Conservation (phyloP, 2,888 invertebrate genomes). For the Amiota communis region DNA sequence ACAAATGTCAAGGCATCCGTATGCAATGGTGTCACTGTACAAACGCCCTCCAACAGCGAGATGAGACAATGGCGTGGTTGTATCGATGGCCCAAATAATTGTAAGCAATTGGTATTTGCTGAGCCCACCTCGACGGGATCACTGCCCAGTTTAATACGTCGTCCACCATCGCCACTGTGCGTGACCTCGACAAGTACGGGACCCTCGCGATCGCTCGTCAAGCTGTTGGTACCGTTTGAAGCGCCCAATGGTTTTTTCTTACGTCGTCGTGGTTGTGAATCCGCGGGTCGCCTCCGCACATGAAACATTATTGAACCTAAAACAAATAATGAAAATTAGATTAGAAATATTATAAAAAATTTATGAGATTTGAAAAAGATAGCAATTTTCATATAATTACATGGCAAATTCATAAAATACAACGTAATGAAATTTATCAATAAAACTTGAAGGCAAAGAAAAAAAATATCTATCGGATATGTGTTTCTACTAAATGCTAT, state of each 20-base stretch:
- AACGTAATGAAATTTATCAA: not conserved
- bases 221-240: constrained; percentile 74
- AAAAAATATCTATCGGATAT: constrained; percentile 7
- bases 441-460: not conserved
- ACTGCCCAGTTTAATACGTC: constrained; percentile 77
- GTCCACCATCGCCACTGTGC: constrained; percentile 76
- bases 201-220: constrained; percentile 79
- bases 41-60: constrained; percentile 92
- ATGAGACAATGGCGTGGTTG: constrained; percentile 96
- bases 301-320: constrained; percentile 98
- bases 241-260: constrained; percentile 83
- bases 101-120: constrained; percentile 85
- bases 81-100: constrained; percentile 91
- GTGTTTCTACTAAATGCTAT: constrained; percentile 16
- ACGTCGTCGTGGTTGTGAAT: constrained; percentile 89
- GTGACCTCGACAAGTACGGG: constrained; percentile 79
- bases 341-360: not conserved
- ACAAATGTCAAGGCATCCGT: constrained; percentile 95
- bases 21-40: constrained; percentile 93
- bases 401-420: constrained; percentile 39
- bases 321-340: constrained; percentile 29
- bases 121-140: constrained; percentile 83
- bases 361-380: not conserved
- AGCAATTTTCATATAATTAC: constrained; percentile 36
- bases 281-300: constrained; percentile 92